These are phyloP conservation scores for Pseudochromis fuscus DNA, from an alignment of 2,797 vertebrate species.

Conservation along the genomic window DNA sequence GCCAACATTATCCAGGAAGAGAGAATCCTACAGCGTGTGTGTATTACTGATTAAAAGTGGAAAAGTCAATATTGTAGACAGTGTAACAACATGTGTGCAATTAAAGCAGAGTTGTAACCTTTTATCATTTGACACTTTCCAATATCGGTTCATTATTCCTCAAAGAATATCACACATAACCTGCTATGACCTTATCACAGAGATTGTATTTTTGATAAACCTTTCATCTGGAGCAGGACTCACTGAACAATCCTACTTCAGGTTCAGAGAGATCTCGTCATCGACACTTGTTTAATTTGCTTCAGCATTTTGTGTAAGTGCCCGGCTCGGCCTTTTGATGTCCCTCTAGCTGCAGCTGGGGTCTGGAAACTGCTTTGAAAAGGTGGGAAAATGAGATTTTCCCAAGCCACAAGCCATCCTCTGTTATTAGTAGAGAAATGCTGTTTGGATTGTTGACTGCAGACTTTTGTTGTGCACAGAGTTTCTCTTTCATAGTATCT, in stretches of 20 bases:
- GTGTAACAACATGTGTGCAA: background rate
- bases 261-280: slow-evolving; percentile 51
- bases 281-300: slow-evolving; percentile 54
- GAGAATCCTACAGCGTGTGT: background rate
- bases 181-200: slow-evolving; percentile 45
- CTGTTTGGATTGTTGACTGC: slow-evolving; percentile 26
- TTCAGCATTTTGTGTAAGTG: slow-evolving; percentile 51
- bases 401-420: background rate
- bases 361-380: slow-evolving; percentile 29
- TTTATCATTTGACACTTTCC: no score
- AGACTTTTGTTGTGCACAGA: slow-evolving; percentile 37
- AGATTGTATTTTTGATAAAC: slow-evolving; percentile 12
- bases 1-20: background rate
- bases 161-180: no score
- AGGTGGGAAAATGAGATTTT: slow-evolving; percentile 30
- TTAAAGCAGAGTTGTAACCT: background rate
- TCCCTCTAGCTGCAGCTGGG: slow-evolving; percentile 51
- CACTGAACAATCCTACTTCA: slow-evolving; percentile 11
- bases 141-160: no score
- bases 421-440: slow-evolving; percentile 21
- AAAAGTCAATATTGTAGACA: background rate
- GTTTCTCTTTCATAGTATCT: slow-evolving; percentile 38
- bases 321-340: slow-evolving; percentile 61
- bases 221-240: slow-evolving; percentile 30
- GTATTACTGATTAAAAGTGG: background rate